Evolutionary conservation across 1,140 invertebrate genomes (phyloP), one percentile per base, ranked within the genome.

Genomic region (Zaprionus inermis): DNA sequence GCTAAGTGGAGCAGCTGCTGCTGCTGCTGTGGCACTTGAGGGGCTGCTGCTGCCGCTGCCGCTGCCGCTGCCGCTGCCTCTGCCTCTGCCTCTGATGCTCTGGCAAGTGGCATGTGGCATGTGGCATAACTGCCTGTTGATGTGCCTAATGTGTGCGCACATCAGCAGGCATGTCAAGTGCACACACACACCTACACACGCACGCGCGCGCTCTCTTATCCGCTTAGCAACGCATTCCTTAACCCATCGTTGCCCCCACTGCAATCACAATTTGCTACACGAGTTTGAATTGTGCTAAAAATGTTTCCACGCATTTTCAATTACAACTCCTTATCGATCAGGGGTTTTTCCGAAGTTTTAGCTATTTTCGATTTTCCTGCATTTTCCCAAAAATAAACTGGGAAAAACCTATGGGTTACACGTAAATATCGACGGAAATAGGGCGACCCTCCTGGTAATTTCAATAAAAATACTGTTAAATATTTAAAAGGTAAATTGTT

Each of bases 401-500:
- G 20, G 12, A 14, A 52, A 30, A 51, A 12, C 10, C 20, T 28
- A 16, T 6, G 14, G 22, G 12, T 30, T 2, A 16, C 12, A 24
- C 14, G 14, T n/a, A 56, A 46, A 66, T 44, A 44, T 9, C 6
- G 49, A 18, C 24, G 5, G 14, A 41, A 46, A 68, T 59, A 38
- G 28, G 55, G 41, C 24, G 24, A 28, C 24, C 24, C 52, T 20
- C 10, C 36, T 34, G 18, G 54, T 28, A 54, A 59, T 67, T 46
- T 49, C 54, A 24, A 67, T 57, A 57, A 67, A 72, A 72, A 67
- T 59, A 34, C 51, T 68, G 63, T 60, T 68, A 44, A 73, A 73
- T 68, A 73, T 73, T 73, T 68, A 73, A 73, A 72, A 58, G 63
- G 49, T 54, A 59, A 55, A 20, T 44, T 44, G 38, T 59, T 18